Base-by-base conservation (phyloP, 2,888 invertebrate species). In the Pimpla rufipes region DNA sequence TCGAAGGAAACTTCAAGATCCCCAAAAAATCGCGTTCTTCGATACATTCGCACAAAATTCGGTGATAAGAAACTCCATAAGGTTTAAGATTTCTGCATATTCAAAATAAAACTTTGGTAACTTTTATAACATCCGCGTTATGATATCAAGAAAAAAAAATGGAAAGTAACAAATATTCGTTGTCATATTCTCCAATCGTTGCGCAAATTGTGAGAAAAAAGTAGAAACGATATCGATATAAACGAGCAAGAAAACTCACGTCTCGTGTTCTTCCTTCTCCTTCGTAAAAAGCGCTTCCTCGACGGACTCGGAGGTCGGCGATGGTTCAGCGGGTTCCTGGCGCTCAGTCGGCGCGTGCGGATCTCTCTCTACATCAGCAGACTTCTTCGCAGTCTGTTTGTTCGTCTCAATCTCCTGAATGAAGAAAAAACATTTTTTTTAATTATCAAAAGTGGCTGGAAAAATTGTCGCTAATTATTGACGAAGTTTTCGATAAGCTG, bases 211-310 rank as follows among this genome's bases (percentile, higher is more conserved):
- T n/a, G n/a, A n/a, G n/a, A n/a, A n/a, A n/a, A n/a, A n/a, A n/a
- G n/a, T n/a, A n/a, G n/a, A n/a, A n/a, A n/a, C n/a, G n/a, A n/a
- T n/a, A n/a, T n/a, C n/a, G n/a, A n/a, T n/a, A n/a, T n/a, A n/a
- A n/a, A n/a, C n/a, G n/a, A n/a, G n/a, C n/a, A n/a, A n/a, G n/a
- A 18, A 13, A 45, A 50, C 83, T 71, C 42, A 77, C 73, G 82
- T 64, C 59, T 89, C 89, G 7, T 84, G 66, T 50, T 87, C 90
- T 64, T 91, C 91, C 67, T 91, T 91, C 4, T 93, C 93, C 70
- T 91, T 89, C 16, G 83, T 81, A 37, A 91, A 91, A 2, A 89
- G 85, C 4, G 88, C 62, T 52, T 91, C 93, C n/a, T 92, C 93
- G 37, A 88, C 83, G 1, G 88, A 68, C 71, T 89, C 89, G 64